These are phyloP conservation scores for Anoplophora glabripennis DNA, from an alignment of 1,140 invertebrate species.

Conservation along the genomic window DNA sequence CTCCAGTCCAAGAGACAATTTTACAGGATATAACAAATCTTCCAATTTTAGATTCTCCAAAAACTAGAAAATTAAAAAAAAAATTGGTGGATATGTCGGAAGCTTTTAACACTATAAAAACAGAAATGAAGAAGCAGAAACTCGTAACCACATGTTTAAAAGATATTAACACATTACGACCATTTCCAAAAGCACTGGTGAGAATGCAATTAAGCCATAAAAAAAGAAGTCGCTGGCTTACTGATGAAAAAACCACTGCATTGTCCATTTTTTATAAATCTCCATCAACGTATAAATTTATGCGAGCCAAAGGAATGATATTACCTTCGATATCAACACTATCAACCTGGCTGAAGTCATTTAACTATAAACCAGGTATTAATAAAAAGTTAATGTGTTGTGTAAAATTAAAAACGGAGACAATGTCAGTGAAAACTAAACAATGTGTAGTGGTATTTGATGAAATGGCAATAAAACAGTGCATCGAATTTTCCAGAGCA, in stretches of 20 bases:
- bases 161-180: too few species aligned
- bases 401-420: not conserved
- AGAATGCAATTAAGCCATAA: not conserved
- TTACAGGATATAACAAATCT: too few species aligned
- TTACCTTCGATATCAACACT: not conserved
- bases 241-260: conserved; percentile 1
- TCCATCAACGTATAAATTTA: conserved; percentile 6
- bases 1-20: too few species aligned
- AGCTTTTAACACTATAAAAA: too few species aligned
- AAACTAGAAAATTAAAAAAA: too few species aligned
- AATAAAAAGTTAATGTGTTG: not conserved
- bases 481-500: not conserved
- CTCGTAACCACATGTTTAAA: too few species aligned
- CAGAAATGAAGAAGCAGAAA: too few species aligned
- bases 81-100: too few species aligned
- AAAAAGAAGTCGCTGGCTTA: not conserved
- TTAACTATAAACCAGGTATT: not conserved
- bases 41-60: too few species aligned
- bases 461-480: conserved; percentile 13
- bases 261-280: conserved; percentile 4
- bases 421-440: not conserved
- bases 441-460: conserved; percentile 7
- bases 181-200: too few species aligned
- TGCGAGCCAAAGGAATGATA: not conserved
- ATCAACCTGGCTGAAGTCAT: conserved; percentile 1